phyloP scores from a whole-genome alignment of 2,113 vertebrate genomes.

The Platichthys stellatus region DNA sequence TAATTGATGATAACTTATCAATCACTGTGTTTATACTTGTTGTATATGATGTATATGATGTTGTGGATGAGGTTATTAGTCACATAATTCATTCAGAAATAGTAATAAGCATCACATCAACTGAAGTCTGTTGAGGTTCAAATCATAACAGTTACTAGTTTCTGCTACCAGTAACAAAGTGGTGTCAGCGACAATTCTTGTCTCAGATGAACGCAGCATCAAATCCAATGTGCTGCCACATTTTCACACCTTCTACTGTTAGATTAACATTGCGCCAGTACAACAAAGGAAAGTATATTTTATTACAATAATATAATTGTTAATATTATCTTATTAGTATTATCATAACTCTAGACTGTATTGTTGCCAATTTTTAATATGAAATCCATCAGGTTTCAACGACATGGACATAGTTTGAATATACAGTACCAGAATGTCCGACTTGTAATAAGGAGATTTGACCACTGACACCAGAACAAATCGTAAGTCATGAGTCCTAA shows the following conservation, averaged over 20 bases:
- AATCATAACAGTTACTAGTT: not conserved
- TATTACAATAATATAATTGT: too few relatives aligned
- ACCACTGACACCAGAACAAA: conserved; percentile 18
- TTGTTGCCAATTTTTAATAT: not conserved
- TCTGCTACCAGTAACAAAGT: not conserved
- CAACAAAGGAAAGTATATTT: too few relatives aligned
- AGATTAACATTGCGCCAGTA: too few relatives aligned
- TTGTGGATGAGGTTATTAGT: not conserved
- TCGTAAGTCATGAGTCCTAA: conserved; percentile 1
- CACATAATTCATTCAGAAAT: not conserved
- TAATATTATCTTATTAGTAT: too few relatives aligned
- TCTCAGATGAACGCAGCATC: not conserved
- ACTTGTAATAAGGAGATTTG: conserved; percentile 7
- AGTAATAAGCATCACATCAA: not conserved
- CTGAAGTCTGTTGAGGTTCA: not conserved
- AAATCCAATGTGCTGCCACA: not conserved
- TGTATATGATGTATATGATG: not conserved
- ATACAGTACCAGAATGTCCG: not conserved
- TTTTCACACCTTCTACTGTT: not conserved
- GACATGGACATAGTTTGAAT: not conserved
- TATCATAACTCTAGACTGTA: not conserved
- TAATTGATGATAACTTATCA: not conserved
- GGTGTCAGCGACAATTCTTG: not conserved
- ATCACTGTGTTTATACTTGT: not conserved
- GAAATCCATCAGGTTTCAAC: not conserved